Base-by-base conservation (phyloP, 2,888 invertebrate species). In the Arge pagana region DNA sequence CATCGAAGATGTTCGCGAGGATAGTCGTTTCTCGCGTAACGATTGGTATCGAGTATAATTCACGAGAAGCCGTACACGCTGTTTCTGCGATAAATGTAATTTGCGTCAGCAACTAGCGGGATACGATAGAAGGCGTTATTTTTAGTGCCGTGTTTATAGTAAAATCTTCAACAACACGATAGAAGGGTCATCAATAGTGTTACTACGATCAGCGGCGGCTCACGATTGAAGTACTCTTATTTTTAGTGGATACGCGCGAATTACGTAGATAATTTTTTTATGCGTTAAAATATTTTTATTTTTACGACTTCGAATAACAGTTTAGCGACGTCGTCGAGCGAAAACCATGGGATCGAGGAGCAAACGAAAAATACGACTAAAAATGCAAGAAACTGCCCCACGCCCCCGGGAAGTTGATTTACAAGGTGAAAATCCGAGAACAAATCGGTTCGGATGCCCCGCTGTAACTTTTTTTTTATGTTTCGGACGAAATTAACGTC, bases 41-140 rank as follows among this genome's bases (percentile, higher is more conserved):
- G n/a, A n/a, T n/a, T n/a, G n/a, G n/a, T n/a, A n/a, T n/a, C n/a
- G n/a, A n/a, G n/a, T n/a, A 45, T 45, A 45, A 45, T 45, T 45
- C n/a, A n/a, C n/a, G n/a, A 45, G 45, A 24, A 45, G 13, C 24
- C 10, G 23, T 45, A 33, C 33, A n/a, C n/a, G n/a, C n/a, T n/a
- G n/a, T 45, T 45, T 45, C 15, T 24, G 24, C 33, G 45, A 45
- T 45, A 23, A 33, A 45, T 45, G 15, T 15, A 33, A 45, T 45
- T 45, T 33, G 45, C 45, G 45, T 45, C 45, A 45, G 21, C 23
- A 21, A 15, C 13, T 33, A 11, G 3, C 21, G 30, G 11, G 18
- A 30, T 42, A 42, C 13, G 30, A 2, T 7, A 42, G 18, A 30
- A 42, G 2, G 11, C 23, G 10, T 33, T 21, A 33, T 45, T 18